phyloP scores from a whole-genome alignment of 2,888 invertebrate genomes.

The Drosophila anomalata region DNA sequence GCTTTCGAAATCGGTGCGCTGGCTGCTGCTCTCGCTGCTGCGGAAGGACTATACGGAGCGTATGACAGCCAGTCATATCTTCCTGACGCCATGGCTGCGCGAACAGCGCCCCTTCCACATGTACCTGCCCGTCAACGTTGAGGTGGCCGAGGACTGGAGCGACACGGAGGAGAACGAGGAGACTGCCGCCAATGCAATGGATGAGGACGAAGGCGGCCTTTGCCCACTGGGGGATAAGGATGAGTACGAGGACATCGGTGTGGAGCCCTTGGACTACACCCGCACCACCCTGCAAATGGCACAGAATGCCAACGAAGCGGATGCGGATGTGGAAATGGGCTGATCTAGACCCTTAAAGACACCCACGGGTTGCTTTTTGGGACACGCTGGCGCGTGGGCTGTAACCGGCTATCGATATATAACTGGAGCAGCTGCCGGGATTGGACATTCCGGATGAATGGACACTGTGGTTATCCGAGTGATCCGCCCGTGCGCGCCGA shows the following conservation, averaged over 20 bases:
- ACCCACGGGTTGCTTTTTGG: slow-evolving; percentile 50
- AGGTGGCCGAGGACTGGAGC: slow-evolving; percentile 76
- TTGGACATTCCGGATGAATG: slow-evolving; percentile 43
- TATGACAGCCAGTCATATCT: slow-evolving; percentile 77
- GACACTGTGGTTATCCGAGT: slow-evolving; percentile 34
- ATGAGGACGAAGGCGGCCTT: slow-evolving; percentile 43
- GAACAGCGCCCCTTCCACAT: slow-evolving; percentile 79
- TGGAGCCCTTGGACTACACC: slow-evolving; percentile 72
- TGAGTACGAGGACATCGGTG: slow-evolving; percentile 67
- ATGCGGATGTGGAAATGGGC: slow-evolving; percentile 68
- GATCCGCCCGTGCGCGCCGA: slow-evolving; percentile 21
- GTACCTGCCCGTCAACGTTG: slow-evolving; percentile 77
- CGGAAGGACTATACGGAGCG: slow-evolving; percentile 81
- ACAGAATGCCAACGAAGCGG: slow-evolving; percentile 33
- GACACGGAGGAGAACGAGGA: slow-evolving; percentile 48
- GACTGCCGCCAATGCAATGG: slow-evolving; percentile 15
- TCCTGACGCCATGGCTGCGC: slow-evolving; percentile 79
- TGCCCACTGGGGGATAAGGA: slow-evolving; percentile 53
- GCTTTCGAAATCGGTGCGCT: slow-evolving; percentile 78
- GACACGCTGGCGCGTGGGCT: slow-evolving; percentile 63
- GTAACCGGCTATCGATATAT: slow-evolving; percentile 14
- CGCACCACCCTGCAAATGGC: slow-evolving; percentile 65
- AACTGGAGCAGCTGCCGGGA: slow-evolving; percentile 39
- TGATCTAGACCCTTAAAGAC: slow-evolving; percentile 53
- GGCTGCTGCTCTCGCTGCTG: slow-evolving; percentile 74